phyloP scores from a whole-genome alignment of 2,797 vertebrate genomes.

The Halcyon chelicuti region DNA sequence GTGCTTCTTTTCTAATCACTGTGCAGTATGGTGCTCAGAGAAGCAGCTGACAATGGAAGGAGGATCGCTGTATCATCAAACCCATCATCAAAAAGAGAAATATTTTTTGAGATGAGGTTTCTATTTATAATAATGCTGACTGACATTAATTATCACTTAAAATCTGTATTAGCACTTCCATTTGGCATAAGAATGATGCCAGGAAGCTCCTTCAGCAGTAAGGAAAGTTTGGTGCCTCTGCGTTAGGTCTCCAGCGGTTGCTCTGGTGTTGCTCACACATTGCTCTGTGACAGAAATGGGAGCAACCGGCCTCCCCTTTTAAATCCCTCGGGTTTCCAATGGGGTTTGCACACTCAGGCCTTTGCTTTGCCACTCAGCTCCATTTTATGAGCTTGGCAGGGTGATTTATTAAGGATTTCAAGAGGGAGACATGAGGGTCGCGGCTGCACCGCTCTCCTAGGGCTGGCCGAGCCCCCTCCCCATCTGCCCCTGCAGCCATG shows the following conservation, averaged over 20 bases:
- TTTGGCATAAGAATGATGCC: not conserved
- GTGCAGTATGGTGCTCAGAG: not conserved
- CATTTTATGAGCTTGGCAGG: not conserved
- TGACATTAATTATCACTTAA: slow-evolving; percentile 30
- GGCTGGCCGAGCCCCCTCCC: not conserved
- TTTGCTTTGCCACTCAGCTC: not conserved
- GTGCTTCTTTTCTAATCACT: not conserved
- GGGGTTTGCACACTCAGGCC: not conserved
- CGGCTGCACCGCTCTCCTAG: fast-evolving
- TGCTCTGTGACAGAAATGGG: not conserved
- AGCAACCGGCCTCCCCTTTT: not conserved
- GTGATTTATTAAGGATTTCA: slow-evolving; percentile 47
- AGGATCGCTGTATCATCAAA: not conserved
- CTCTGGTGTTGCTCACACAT: not conserved
- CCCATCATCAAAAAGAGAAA: not conserved
- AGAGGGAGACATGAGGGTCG: not conserved
- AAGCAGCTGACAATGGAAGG: not conserved
- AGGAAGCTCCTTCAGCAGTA: not conserved
- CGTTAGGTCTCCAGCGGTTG: fast-evolving
- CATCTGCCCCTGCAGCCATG: not conserved
- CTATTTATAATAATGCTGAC: slow-evolving; percentile 15
- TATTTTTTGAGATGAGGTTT: slow-evolving; percentile 15
- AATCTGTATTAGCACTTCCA: slow-evolving; percentile 12
- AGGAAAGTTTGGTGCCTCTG: not conserved
- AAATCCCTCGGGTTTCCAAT: not conserved